Conservation (phyloP, 92 coral and sea anemone species). For the Siderastrea siderea region DNA sequence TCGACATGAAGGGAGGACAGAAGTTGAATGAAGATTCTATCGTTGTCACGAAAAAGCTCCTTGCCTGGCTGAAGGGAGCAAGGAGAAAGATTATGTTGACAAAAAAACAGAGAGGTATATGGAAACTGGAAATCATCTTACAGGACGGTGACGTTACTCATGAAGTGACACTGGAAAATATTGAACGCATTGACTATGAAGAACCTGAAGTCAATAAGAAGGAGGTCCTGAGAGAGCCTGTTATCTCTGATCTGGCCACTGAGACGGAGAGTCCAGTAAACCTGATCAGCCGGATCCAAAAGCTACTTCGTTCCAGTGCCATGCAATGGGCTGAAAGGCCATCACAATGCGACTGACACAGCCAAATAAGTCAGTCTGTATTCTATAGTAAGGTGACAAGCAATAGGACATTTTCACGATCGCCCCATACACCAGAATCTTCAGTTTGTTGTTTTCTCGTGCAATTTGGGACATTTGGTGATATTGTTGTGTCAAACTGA, state of each 20-base stretch:
- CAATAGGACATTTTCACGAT: too few relatives aligned
- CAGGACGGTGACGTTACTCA: neutral
- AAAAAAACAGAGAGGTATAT: neutral
- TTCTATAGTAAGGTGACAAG: too few relatives aligned
- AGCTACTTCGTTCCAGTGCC: neutral
- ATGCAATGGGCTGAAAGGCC: neutral
- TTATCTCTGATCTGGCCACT: slow-evolving; percentile 5
- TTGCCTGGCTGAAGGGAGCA: neutral
- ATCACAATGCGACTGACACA: too few relatives aligned
- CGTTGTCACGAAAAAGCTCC: neutral
- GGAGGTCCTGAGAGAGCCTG: neutral
- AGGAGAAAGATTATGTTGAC: neutral
- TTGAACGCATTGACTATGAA: slow-evolving; percentile 27
- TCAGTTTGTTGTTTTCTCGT: too few relatives aligned
- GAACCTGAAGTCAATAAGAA: neutral
- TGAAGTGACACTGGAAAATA: neutral
- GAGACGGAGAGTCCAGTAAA: neutral
- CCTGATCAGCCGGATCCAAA: neutral
- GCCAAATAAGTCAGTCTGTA: too few relatives aligned
- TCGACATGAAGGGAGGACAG: slow-evolving; percentile 16
- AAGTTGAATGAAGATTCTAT: slow-evolving; percentile 10
- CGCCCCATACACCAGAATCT: too few relatives aligned
- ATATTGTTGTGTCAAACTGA: too few relatives aligned
- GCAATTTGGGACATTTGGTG: too few relatives aligned
- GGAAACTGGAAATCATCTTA: slow-evolving; percentile 11